Evolutionary conservation across 2,113 vertebrate genomes (phyloP).

Genomic region (Elachura formosa): DNA sequence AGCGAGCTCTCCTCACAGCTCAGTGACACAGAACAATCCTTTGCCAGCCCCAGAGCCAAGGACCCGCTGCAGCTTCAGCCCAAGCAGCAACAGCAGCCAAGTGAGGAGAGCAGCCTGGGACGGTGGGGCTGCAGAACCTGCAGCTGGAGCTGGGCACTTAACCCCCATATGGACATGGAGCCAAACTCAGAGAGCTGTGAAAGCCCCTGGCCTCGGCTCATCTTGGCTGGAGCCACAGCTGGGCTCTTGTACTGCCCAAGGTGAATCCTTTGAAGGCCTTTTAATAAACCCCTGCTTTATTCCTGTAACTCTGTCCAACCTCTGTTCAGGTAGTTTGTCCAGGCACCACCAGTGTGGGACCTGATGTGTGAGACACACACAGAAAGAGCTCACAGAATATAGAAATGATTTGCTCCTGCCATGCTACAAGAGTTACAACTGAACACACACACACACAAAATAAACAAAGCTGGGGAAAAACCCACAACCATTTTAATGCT

Average conservation of each 20-base stretch:
- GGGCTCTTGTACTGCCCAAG: background rate
- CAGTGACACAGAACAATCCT: background rate
- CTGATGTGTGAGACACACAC: background rate
- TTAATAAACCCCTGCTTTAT: background rate
- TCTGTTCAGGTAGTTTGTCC: background rate
- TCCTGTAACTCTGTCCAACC: background rate
- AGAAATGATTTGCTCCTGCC: background rate
- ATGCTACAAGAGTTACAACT: background rate
- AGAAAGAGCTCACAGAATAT: background rate
- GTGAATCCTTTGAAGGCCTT: background rate
- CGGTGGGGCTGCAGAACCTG: background rate
- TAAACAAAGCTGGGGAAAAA: background rate
- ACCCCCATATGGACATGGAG: background rate
- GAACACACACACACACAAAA: background rate
- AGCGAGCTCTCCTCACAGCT: background rate
- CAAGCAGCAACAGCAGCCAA: background rate
- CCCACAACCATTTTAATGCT: background rate
- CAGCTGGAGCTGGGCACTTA: background rate
- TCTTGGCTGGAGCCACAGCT: background rate
- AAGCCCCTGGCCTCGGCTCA: background rate
- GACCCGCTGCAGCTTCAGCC: background rate
- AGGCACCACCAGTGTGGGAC: background rate
- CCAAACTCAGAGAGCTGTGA: background rate
- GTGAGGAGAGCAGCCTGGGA: background rate
- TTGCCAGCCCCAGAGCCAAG: background rate